Evolutionary conservation across 1,140 invertebrate species (phyloP).

Genomic region (Limonius californicus): DNA sequence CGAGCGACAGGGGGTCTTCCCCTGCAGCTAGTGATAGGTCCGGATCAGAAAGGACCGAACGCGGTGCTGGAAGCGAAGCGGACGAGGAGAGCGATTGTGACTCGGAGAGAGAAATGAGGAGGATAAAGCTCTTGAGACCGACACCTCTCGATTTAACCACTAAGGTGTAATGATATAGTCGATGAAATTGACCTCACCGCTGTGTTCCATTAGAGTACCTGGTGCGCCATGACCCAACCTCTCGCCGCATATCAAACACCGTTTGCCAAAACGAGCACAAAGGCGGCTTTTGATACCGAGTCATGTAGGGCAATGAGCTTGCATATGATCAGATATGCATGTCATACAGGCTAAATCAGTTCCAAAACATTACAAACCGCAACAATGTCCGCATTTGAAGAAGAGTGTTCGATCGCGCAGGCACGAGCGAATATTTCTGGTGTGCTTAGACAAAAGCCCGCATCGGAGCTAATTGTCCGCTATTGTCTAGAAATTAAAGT

Average conservation of each 20-base stretch:
- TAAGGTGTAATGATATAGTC: conserved; percentile 46
- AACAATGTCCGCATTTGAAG: too few relatives aligned
- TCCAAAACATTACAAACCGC: background rate
- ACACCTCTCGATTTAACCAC: conserved; percentile 67
- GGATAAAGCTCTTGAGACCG: conserved; percentile 50
- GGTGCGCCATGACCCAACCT: background rate
- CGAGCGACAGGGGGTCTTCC: conserved; percentile 50
- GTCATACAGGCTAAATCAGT: background rate
- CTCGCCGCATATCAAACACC: background rate
- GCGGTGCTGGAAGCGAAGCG: conserved; percentile 52
- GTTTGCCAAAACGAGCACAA: background rate
- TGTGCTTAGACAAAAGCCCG: background rate
- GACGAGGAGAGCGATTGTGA: conserved; percentile 56
- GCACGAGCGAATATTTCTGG: background rate
- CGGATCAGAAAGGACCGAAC: conserved; percentile 49
- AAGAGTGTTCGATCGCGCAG: too few relatives aligned
- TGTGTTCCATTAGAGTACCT: conserved; percentile 24
- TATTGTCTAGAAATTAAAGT: conserved; percentile 18
- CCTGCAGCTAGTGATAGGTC: conserved; percentile 52
- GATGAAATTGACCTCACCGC: conserved; percentile 17
- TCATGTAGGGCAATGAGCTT: conserved; percentile 12
- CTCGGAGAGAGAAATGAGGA: conserved; percentile 50
- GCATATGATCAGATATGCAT: background rate
- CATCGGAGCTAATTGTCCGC: conserved; percentile 17
- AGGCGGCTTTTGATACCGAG: conserved; percentile 6